phyloP scores from a whole-genome alignment of 2,113 vertebrate genomes.

The Procavia capensis region DNA sequence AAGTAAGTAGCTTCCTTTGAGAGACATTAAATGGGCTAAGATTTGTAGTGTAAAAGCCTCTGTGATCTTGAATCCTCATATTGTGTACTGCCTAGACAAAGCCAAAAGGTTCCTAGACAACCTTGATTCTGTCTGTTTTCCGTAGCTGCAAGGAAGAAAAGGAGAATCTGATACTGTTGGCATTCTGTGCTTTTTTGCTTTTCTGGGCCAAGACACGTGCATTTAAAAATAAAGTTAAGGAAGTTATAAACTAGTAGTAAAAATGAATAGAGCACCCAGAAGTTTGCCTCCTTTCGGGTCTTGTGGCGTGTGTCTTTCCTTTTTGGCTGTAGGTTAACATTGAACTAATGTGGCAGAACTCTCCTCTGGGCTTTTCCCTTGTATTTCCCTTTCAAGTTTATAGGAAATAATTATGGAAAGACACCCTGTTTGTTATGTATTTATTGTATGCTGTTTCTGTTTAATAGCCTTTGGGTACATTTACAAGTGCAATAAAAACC shows the following conservation, averaged over 20 bases:
- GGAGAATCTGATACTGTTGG: slow-evolving; percentile 42
- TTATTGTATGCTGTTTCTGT: slow-evolving; percentile 23
- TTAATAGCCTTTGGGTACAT: slow-evolving; percentile 46
- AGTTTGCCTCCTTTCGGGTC: slow-evolving; percentile 8
- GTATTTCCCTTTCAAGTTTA: slow-evolving; percentile 43
- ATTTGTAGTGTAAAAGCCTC: slow-evolving; percentile 17
- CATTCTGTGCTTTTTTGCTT: neutral
- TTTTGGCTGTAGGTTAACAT: slow-evolving; percentile 33
- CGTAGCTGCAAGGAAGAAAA: slow-evolving; percentile 52
- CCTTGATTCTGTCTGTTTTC: slow-evolving; percentile 42
- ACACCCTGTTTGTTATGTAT: neutral
- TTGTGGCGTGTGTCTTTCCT: neutral
- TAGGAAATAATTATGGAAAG: slow-evolving; percentile 41
- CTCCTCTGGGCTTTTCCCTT: slow-evolving; percentile 2
- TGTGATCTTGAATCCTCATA: slow-evolving; percentile 44
- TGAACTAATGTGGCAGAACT: slow-evolving; percentile 29
- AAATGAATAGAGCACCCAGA: slow-evolving; percentile 44
- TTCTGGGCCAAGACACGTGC: slow-evolving; percentile 60
- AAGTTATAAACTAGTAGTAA: slow-evolving; percentile 66
- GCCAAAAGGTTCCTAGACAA: slow-evolving; percentile 48
- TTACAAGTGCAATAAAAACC: slow-evolving; percentile 32
- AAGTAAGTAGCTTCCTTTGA: slow-evolving; percentile 5
- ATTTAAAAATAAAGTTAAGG: slow-evolving; percentile 73
- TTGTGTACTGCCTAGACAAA: slow-evolving; percentile 15
- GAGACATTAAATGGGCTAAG: slow-evolving; percentile 15